phyloP scores from a whole-genome alignment of 1,140 invertebrate species.

The Bombus confusus region DNA sequence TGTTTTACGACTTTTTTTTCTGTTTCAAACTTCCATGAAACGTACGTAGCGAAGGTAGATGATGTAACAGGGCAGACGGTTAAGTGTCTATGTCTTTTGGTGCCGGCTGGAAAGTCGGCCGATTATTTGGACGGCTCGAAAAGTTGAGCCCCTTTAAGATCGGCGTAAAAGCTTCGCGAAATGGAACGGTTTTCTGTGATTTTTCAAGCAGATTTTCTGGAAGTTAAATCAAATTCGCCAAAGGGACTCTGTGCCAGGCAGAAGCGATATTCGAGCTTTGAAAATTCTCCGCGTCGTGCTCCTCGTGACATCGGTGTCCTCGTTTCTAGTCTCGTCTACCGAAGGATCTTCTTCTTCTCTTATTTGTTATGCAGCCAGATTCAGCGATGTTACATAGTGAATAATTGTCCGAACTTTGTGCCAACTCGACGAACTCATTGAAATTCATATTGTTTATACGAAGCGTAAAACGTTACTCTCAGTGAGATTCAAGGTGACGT shows the following conservation, averaged over 20 bases:
- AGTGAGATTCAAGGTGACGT: neutral
- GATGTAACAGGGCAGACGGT: neutral
- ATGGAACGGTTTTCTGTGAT: slow-evolving; percentile 31
- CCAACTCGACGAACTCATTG: neutral
- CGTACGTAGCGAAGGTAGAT: neutral
- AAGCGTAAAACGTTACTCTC: neutral
- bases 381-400: neutral
- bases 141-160: neutral
- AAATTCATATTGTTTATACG: slow-evolving; percentile 1
- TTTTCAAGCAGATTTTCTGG: slow-evolving; percentile 43
- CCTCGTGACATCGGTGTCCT: neutral
- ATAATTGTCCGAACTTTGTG: neutral
- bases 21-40: neutral
- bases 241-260: neutral
- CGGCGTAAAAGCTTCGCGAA: neutral
- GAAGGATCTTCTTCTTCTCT: neutral
- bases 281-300: slow-evolving; percentile 2
- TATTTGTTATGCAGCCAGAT: neutral
- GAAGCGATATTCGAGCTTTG: slow-evolving; percentile 26
- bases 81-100: neutral
- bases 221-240: slow-evolving; percentile 29
- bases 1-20: neutral
- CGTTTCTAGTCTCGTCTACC: neutral
- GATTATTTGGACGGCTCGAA: slow-evolving; percentile 7
- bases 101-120: neutral